Percentiles rank a stretch among this genome's conserved stretches.
Conservation (phyloP, 1,140 invertebrate genomes). For the Dreissena polymorpha region DNA sequence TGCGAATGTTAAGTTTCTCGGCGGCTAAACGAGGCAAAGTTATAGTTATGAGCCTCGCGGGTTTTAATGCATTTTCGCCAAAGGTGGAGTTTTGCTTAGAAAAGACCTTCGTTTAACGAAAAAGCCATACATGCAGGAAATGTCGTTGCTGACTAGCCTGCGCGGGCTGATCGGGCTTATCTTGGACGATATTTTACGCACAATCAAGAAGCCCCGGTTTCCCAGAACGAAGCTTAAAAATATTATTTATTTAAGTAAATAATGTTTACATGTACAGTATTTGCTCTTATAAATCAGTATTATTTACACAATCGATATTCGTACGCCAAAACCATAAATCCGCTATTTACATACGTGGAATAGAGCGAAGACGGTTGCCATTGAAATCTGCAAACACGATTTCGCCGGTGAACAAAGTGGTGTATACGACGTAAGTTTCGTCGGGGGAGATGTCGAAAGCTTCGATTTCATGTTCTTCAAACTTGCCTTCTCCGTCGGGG, state of each 20-base stretch:
- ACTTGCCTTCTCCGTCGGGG: conserved; percentile 39
- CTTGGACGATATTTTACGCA: background rate
- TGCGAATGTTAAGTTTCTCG: background rate
- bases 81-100: background rate
- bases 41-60: background rate
- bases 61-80: too few species aligned
- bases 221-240: too few species aligned
- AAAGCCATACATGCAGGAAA: too few species aligned
- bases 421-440: conserved; percentile 35
- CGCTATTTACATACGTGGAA: background rate
- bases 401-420: conserved; percentile 38
- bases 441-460: conserved; percentile 55
- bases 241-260: too few species aligned
- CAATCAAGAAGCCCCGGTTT: background rate
- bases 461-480: conserved; percentile 54
- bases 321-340: too few species aligned
- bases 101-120: too few species aligned
- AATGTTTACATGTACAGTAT: too few species aligned
- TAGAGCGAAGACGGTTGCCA: conserved; percentile 24
- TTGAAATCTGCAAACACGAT: conserved; percentile 44
- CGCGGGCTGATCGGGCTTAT: too few species aligned
- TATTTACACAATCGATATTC: too few species aligned
- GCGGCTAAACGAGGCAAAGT: background rate
- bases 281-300: too few species aligned
- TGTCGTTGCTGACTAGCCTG: too few species aligned